Base-by-base conservation (phyloP, 2,888 invertebrate genomes). In the Venusia cambrica region DNA sequence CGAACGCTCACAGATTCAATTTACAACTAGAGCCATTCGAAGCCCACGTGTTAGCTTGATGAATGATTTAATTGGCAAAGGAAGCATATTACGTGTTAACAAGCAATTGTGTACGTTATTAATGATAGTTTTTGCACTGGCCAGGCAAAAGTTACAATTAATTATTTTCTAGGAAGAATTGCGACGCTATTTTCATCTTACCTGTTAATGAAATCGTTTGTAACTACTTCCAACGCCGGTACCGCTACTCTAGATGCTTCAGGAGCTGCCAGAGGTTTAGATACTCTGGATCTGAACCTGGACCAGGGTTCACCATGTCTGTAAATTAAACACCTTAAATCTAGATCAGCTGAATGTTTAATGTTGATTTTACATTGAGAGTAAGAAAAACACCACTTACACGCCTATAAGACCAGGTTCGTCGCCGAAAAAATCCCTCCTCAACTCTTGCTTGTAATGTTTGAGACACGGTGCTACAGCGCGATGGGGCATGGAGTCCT, bases 281-380 rank as follows among this genome's bases (percentile, higher is more conserved):
- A 95, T 10, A 96, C 95, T 74, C 93, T 93, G 37, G 92, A 92
- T 47, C 97, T 89, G 66, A 97, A 93, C 49, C 89, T 89, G 62
- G 96, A 93, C 97, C 97, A 97, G 57, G 93, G 92, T 60, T 93
- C 91, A 0, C 96, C 97, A 70, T 96, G 96, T 45, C 96, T 97
- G 75, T 21, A 50, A 56, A 49, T 57, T 39, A 36, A 46, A 38
- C 16, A 16, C 14, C 22, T 33, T 11, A 11, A 16, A n/a, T n/a
- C n/a, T n/a, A n/a, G n/a, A n/a, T n/a, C n/a, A n/a, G n/a, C n/a
- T n/a, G n/a, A n/a, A n/a, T n/a, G n/a, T n/a, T n/a, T n/a, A n/a
- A n/a, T n/a, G n/a, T n/a, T n/a, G n/a, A n/a, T n/a, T n/a, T n/a
- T n/a, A n/a, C n/a, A n/a, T n/a, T n/a, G n/a, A n/a, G n/a, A n/a